A percentile compares a stretch with the other conserved stretches of the same genome.
Conservation (phyloP, 2,113 vertebrate species). For the Amphiprion ocellaris region DNA sequence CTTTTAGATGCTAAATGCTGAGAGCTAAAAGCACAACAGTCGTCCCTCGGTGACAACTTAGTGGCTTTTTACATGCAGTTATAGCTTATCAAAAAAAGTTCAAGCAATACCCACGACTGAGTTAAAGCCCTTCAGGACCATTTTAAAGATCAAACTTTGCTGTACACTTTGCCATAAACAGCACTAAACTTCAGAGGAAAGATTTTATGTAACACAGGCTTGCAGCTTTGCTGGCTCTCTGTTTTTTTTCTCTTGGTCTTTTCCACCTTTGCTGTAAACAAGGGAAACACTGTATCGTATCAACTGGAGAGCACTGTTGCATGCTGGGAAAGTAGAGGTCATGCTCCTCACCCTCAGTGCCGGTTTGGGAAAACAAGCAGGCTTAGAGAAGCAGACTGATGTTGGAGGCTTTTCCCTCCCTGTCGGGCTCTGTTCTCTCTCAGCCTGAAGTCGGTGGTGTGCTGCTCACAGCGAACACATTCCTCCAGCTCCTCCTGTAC, state of each 20-base stretch:
- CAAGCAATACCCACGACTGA: not conserved
- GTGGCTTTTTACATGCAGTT: not conserved
- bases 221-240: not conserved
- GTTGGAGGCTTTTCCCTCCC: not conserved
- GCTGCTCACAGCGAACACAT: not conserved
- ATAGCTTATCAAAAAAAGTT: constrained; percentile 15
- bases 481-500: not conserved
- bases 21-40: constrained; percentile 28
- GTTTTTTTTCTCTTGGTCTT: not conserved
- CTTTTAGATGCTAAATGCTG: constrained; percentile 19
- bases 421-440: too few species aligned
- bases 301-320: constrained; percentile 22
- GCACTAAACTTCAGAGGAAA: not conserved
- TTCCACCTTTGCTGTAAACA: not conserved
- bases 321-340: constrained; percentile 46
- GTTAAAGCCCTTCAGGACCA: not conserved
- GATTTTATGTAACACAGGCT: not conserved
- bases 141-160: constrained; percentile 20
- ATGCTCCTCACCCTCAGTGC: constrained; percentile 8
- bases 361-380: constrained; percentile 25
- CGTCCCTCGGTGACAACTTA: not conserved
- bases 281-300: not conserved
- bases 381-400: constrained; percentile 25
- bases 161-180: not conserved
- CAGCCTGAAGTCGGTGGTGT: too few species aligned